Evolutionary conservation across 1,140 invertebrate species (phyloP), one percentile per base, ranked within the genome.

Genomic region (Streblospio benedicti): DNA sequence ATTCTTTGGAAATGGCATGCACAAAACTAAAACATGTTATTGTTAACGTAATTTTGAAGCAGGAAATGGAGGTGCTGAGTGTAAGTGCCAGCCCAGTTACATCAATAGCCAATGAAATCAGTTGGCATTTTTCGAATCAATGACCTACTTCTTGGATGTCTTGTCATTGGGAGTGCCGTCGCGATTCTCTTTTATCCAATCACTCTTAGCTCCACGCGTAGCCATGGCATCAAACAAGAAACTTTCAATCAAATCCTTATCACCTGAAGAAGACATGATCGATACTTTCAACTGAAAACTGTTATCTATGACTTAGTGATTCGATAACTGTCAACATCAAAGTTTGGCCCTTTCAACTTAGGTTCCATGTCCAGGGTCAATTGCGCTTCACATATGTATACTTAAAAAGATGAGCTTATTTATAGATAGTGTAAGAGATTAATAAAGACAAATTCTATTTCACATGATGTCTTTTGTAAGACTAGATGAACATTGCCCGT

Each of bases 101-200:
- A 47, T 27, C 25, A 12, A 47, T 28, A 16, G 25, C 23, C 43
- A 18, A 44, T 44, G 43, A 20, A 44, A 23, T 20, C 9, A 44
- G 43, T 6, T 6, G 2, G 2, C 25, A 2, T 44, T 2, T 2
- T 18, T 18, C 43, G 25, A 44, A 44, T 23, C 25, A 51, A 57
- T 27, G 2, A 35, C 30, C 4, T 58, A 59, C 57, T 38, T 62
- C 30, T 25, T 43, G 28, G 33, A 38, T 6, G 28, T 41, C 4
- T 38, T 57, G 33, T 50, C 60, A 31, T 55, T 55, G n/a, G 52
- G 27, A 16, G 33, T 44, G n/a, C 53, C 60, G 38, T 62, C 60
- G 20, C 51, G 33, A 35, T 62, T 62, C 44, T 57, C 45, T 38
- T 62, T 62, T 30, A 62, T 58, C 60, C 60, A 62, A 35, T 47